These are phyloP conservation scores for Drosophila nr. perissopoda DNA, from an alignment of 2,888 invertebrate species.

Conservation along the genomic window DNA sequence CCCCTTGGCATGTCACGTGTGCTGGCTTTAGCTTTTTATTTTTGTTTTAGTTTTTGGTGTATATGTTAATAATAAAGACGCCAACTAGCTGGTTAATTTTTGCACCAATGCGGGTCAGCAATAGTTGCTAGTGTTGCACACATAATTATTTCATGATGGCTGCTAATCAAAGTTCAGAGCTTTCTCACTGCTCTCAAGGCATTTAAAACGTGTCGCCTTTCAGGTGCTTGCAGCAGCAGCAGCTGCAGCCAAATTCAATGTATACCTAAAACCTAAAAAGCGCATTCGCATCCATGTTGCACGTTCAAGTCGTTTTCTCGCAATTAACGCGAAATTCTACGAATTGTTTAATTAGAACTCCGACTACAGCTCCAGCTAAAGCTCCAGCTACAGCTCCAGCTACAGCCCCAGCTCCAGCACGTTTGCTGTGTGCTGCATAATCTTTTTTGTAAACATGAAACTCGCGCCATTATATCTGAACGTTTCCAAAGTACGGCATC, in stretches of 20 bases:
- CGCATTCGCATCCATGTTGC: slow-evolving; percentile 50
- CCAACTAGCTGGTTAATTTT: slow-evolving; percentile 22
- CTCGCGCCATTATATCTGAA: slow-evolving; percentile 83
- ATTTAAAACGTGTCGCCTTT: slow-evolving; percentile 53
- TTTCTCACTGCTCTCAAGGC: slow-evolving; percentile 46
- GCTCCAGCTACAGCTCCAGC: slow-evolving; percentile 31
- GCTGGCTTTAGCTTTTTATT: slow-evolving; percentile 1
- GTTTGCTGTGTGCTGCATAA: slow-evolving; percentile 77
- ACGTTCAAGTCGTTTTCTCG: slow-evolving; percentile 83
- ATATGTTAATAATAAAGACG: slow-evolving; percentile 60
- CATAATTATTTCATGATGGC: slow-evolving; percentile 46
- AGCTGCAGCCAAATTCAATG: slow-evolving; percentile 24
- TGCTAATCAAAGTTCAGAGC: slow-evolving; percentile 63
- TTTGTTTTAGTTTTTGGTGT: neutral
- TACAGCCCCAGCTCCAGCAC: slow-evolving; percentile 54
- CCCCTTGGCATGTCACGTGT: slow-evolving; percentile 46
- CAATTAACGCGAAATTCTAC: slow-evolving; percentile 86
- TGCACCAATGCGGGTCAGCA: slow-evolving; percentile 31
- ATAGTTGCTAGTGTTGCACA: slow-evolving; percentile 15
- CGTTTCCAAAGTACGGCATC: slow-evolving; percentile 29
- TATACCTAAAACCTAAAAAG: slow-evolving; percentile 3
- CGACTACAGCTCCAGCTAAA: slow-evolving; percentile 35
- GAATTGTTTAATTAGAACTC: slow-evolving; percentile 85
- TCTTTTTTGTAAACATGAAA: slow-evolving; percentile 83
- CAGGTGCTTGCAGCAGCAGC: slow-evolving; percentile 9